These are phyloP conservation scores for Oncorhynchus kisutch DNA, from an alignment of 2,113 vertebrate species.

Conservation along the genomic window DNA sequence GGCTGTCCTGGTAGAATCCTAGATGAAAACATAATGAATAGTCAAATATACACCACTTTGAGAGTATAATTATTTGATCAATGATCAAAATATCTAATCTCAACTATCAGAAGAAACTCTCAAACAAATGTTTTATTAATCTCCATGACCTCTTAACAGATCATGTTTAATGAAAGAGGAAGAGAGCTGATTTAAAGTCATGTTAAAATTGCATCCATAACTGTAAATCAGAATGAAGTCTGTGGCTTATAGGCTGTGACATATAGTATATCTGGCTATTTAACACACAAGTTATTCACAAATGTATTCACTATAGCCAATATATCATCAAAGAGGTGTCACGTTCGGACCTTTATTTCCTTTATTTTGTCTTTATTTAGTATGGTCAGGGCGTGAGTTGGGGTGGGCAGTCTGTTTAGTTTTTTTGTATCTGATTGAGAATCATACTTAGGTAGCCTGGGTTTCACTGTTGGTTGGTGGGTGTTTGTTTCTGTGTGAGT, in stretches of 20 bases:
- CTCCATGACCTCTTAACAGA: not conserved
- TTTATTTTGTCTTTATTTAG: too few relatives aligned
- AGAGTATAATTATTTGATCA: too few relatives aligned
- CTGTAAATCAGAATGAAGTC: conserved; percentile 3
- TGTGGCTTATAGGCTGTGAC: not conserved
- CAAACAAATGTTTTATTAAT: not conserved
- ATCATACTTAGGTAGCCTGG: too few relatives aligned
- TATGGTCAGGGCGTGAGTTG: too few relatives aligned
- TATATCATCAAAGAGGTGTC: not conserved
- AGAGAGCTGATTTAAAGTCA: not conserved
- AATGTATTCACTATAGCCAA: not conserved
- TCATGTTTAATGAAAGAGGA: not conserved
- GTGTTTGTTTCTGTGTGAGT: too few relatives aligned
- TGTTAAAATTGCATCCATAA: not conserved
- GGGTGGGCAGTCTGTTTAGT: too few relatives aligned
- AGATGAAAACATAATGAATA: not conserved
- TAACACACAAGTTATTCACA: not conserved
- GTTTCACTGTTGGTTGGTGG: too few relatives aligned
- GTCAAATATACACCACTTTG: too few relatives aligned
- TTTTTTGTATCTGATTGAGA: too few relatives aligned
- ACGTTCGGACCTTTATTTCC: too few relatives aligned
- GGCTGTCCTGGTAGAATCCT: not conserved
- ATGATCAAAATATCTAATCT: too few relatives aligned
- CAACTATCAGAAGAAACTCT: too few relatives aligned
- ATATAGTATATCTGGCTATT: not conserved